A percentile compares a stretch with the other conserved stretches of the same genome.
phyloP scores from a whole-genome alignment of 2,797 vertebrate species.

The Novumbra hubbsi region DNA sequence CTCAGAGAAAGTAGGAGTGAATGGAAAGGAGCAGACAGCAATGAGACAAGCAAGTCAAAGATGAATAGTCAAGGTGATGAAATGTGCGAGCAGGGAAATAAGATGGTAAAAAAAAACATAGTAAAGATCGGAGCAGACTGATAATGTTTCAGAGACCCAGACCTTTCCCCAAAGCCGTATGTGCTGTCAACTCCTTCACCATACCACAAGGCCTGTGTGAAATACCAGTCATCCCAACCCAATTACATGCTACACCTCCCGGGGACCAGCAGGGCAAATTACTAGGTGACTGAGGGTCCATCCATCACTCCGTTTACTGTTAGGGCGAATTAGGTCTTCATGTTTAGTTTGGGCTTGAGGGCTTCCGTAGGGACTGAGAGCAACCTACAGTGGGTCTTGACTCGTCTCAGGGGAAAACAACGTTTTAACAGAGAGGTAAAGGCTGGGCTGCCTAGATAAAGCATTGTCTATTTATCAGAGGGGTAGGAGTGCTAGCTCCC shows the following conservation, averaged over 20 bases:
- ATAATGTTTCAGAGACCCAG: slow-evolving; percentile 61
- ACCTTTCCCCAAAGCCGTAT: slow-evolving; percentile 29
- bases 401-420: slow-evolving; percentile 30
- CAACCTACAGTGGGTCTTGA: slow-evolving; percentile 28
- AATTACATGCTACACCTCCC: slow-evolving; percentile 55
- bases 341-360: slow-evolving; percentile 39
- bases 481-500: slow-evolving; percentile 45
- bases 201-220: slow-evolving; percentile 52
- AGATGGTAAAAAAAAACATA: slow-evolving; percentile 42
- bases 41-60: not conserved
- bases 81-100: slow-evolving; percentile 31
- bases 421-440: slow-evolving; percentile 32
- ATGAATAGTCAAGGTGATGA: not conserved
- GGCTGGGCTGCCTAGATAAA: slow-evolving; percentile 50
- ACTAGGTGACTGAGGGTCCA: slow-evolving; percentile 54
- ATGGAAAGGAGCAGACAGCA: slow-evolving; percentile 31
- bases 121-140: slow-evolving; percentile 59
- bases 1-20: slow-evolving; percentile 11
- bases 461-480: slow-evolving; percentile 51
- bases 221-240: slow-evolving; percentile 49
- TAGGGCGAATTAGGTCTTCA: slow-evolving; percentile 45
- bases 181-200: slow-evolving; percentile 35
- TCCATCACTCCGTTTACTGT: slow-evolving; percentile 14
- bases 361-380: slow-evolving; percentile 17
- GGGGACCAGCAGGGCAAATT: slow-evolving; percentile 55